These are phyloP conservation scores for Crenuchus spilurus DNA, from an alignment of 2,797 vertebrate species.

Conservation along the genomic window DNA sequence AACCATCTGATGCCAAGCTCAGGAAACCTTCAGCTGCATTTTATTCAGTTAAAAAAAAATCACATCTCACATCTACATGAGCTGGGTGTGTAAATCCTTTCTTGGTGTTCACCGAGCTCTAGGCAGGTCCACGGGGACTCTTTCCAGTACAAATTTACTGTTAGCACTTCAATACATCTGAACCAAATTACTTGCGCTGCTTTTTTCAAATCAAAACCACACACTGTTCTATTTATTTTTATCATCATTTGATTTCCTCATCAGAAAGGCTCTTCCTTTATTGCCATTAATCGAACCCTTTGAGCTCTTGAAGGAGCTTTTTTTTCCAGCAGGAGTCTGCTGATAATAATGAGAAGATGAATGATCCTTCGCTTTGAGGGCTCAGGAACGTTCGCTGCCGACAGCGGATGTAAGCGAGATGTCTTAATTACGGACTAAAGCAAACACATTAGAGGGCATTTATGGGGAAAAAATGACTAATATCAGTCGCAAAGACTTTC, in stretches of 20 bases:
- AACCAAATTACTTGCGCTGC: constrained; percentile 61
- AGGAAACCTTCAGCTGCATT: not conserved
- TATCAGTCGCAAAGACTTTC: not conserved
- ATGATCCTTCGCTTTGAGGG: constrained; percentile 67
- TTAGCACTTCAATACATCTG: constrained; percentile 63
- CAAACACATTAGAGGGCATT: constrained; percentile 53
- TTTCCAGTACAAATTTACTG: constrained; percentile 58
- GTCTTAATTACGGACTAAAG: constrained; percentile 73
- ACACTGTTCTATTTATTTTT: constrained; percentile 53
- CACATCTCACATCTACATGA: too few relatives aligned
- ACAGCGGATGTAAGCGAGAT: constrained; percentile 64
- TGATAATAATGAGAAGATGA: constrained; percentile 73
- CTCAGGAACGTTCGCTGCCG: constrained; percentile 49
- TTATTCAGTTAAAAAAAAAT: too few relatives aligned
- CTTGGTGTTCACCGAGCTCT: not conserved
- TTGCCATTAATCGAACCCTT: constrained; percentile 57
- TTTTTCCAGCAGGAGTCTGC: constrained; percentile 65
- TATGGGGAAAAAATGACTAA: constrained; percentile 24
- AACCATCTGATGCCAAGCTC: not conserved
- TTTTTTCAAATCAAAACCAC: constrained; percentile 38
- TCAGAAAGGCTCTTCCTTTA: constrained; percentile 41
- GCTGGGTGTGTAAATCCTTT: constrained; percentile 31
- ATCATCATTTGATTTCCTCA: constrained; percentile 54
- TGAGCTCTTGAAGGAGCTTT: constrained; percentile 58
- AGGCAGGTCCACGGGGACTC: constrained; percentile 30